Evolutionary conservation across 2,888 invertebrate species (phyloP), one percentile per base, ranked within the genome.

Genomic region (Schrankia costaestrigalis): DNA sequence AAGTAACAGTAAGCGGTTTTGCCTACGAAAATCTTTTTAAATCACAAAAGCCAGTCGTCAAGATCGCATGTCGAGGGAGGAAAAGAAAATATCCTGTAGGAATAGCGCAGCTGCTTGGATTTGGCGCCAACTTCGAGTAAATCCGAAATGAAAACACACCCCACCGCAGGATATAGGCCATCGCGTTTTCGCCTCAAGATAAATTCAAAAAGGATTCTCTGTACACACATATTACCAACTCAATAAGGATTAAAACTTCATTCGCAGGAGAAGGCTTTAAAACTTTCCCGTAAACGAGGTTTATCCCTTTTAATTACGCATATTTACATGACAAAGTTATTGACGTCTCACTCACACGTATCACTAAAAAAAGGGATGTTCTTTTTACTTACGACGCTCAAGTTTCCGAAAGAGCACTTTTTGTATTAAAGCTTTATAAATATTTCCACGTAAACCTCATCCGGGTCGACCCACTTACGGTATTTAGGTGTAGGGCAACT

Each of bases 131-230:
- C 67, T 85, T 78, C 61, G 63, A 71, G 74, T 69, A 85, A 86
- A 86, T 85, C 85, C 82, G 77, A 81, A 83, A 86, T 76, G 82
- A 85, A 85, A 86, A 86, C 84, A 86, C 70, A 59, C 67, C 69
- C 66, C 64, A 47, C 43, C 51, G 46, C 57, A 42, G 63, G 66
- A 83, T 81, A 73, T 82, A 73, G 85, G 84, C 73, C 78, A 78
- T 66, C 68, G 66, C 70, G 71, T 71, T 74, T 64, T 60, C 64
- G 51, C 57, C 63, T 55, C 59, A 69, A 76, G 78, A 79, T 80
- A 81, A 78, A 82, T 79, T 79, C 78, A 63, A 74, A 82, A 78
- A 78, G 78, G 78, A 76, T 79, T 75, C 69, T 63, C 63, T 57
- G 63, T 61, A 62, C 64, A 63, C 65, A 78, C 71, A 65, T 68